Evolutionary conservation across 2,797 vertebrate genomes (phyloP).

Genomic region (Anguilla anguilla): DNA sequence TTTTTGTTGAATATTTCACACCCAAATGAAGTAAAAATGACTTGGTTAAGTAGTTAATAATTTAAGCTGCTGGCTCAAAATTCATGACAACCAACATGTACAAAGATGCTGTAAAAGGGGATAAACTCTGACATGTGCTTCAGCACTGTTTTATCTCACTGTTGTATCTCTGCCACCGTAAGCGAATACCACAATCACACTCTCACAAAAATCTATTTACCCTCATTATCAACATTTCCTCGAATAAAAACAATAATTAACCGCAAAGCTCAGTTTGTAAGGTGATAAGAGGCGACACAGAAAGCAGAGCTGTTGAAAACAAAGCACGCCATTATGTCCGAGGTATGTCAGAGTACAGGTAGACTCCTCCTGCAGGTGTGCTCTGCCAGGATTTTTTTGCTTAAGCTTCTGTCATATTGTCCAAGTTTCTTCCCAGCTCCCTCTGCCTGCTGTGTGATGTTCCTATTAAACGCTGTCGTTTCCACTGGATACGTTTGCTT

Average conservation of each 20-base stretch:
- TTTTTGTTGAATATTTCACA: too few relatives aligned
- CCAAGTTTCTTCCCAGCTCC: constrained; percentile 17
- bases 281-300: background rate
- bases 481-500: constrained; percentile 76
- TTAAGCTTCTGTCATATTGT: background rate
- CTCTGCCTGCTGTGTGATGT: constrained; percentile 63
- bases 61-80: constrained; percentile 3
- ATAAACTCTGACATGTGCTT: background rate
- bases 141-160: background rate
- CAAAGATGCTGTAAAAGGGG: background rate
- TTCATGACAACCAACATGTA: background rate
- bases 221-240: background rate
- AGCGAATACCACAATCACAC: background rate
- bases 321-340: background rate
- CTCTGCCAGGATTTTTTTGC: background rate
- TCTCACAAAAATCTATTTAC: background rate
- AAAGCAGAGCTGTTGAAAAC: background rate
- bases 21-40: background rate
- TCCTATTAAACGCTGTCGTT: constrained; percentile 65
- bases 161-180: background rate
- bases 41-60: background rate
- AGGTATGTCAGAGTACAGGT: background rate
- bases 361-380: background rate
- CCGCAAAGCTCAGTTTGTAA: background rate
- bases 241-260: background rate